Evolutionary conservation across 2,888 invertebrate species (phyloP), one percentile per base, ranked within the genome.

Genomic region (Doris montereyensis): DNA sequence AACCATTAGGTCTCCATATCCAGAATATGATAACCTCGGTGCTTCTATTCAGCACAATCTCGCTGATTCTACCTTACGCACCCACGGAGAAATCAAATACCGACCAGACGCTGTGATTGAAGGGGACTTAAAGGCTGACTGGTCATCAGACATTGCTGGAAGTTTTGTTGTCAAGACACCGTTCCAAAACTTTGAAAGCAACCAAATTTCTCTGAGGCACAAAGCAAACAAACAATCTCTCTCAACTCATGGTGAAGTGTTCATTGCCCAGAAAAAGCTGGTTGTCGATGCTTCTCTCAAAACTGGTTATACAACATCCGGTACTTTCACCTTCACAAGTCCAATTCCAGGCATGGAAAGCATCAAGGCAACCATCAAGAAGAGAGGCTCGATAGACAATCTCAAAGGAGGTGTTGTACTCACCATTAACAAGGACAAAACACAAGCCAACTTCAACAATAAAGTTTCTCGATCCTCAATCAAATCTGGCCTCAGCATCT

Each of bases 181-280:
- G 8, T 78, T 83, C 21, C 2, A 28, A 0, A 26, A 58, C 32
- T 79, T 60, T 32, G 71, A 79, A 26, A 60, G 74, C 28, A 80
- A 65, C 75, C 83, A 81, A 30, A 78, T 85, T 26, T 65, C 83
- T 2, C 73, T 87, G 62, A 77, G 82, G 30, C 88, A 89, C 52
- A 81, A 78, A 85, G 24, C 65, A 82, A 2, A 73, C 87, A 60
- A 77, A 82, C 28, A 87, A 89, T 41, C 81, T 81, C 85, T 88
- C 79, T 81, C 82, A 26, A 85, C 85, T 58, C 83, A 84, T 52
- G 82, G 81, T 0, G 82, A 85, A 52, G 13, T 87, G 4, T 58
- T 78, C 28, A 13, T 81, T 3, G 70, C 52, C n/a, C 30, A 32
- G 8, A 34, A 81, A 21, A 77, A 67, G 13, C 32, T 78, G 26